Evolutionary conservation across 2,113 vertebrate genomes (phyloP).

Genomic region (Anser cygnoides): DNA sequence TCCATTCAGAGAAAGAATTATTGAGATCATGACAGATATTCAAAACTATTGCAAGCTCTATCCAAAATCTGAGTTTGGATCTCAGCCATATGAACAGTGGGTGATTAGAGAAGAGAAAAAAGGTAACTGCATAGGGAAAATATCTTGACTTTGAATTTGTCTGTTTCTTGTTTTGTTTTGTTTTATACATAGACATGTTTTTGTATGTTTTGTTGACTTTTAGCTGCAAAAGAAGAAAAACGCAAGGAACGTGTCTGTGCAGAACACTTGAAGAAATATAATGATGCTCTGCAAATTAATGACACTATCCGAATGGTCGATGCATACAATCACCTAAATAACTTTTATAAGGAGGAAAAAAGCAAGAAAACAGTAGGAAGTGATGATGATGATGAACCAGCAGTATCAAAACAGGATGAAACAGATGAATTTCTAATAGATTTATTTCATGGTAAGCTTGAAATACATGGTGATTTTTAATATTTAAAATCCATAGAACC

Average conservation of each 20-base stretch:
- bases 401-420: constrained; percentile 74
- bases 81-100: constrained; percentile 94
- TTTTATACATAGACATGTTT: not conserved
- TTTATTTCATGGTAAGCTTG: constrained; percentile 86
- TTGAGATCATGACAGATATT: constrained; percentile 88
- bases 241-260: constrained; percentile 87
- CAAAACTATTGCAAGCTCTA: constrained; percentile 81
- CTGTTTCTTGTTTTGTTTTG: not conserved
- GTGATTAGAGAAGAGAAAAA: constrained; percentile 85
- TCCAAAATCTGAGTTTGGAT: constrained; percentile 85
- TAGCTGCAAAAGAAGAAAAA: constrained; percentile 88
- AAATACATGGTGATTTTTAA: not conserved
- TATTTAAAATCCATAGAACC: not conserved
- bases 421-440: constrained; percentile 87
- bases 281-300: constrained; percentile 89
- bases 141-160: not conserved
- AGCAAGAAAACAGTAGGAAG: constrained; percentile 80
- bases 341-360: constrained; percentile 84
- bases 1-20: constrained; percentile 90
- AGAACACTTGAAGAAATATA: constrained; percentile 91
- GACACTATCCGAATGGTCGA: constrained; percentile 93
- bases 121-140: constrained; percentile 73
- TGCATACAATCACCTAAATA: constrained; percentile 84
- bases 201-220: not conserved
- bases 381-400: constrained; percentile 68